A percentile compares a stretch with the other conserved stretches of the same genome.
Evolutionary conservation across 2,113 vertebrate genomes (phyloP).

Genomic region (Lota lota): DNA sequence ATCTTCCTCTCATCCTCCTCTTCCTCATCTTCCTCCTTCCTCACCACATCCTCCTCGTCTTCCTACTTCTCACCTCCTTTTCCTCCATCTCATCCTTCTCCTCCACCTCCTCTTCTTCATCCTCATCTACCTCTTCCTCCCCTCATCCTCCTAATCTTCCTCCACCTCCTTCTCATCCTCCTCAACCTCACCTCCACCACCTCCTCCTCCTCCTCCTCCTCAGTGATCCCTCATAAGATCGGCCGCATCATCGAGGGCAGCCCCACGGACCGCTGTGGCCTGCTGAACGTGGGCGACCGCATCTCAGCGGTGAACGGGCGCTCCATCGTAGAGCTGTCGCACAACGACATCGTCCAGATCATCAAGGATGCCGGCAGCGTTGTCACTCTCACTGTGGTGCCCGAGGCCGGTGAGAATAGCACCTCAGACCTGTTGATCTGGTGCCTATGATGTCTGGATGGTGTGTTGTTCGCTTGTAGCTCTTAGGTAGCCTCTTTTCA

Average conservation of each 20-base stretch:
- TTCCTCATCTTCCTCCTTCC: not conserved
- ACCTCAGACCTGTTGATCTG: too few species aligned
- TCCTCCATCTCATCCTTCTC: too few species aligned
- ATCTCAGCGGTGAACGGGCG: slow-evolving; percentile 94
- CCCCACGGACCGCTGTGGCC: slow-evolving; percentile 91
- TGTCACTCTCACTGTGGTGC: slow-evolving; percentile 90
- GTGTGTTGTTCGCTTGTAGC: too few species aligned
- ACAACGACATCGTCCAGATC: slow-evolving; percentile 93
- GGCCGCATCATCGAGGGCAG: slow-evolving; percentile 95
- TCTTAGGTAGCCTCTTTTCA: too few species aligned
- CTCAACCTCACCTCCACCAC: not conserved
- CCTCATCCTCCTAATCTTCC: too few species aligned
- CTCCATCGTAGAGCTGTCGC: slow-evolving; percentile 90
- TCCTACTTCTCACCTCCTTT: too few species aligned
- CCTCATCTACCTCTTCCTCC: not conserved
- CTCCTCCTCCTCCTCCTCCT: slow-evolving; percentile 19
- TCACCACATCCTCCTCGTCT: not conserved
- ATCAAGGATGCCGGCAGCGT: slow-evolving; percentile 92
- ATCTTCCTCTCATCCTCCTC: too few species aligned
- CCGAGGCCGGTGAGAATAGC: slow-evolving; percentile 83
- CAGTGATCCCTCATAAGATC: slow-evolving; percentile 98
- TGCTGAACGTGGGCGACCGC: slow-evolving; percentile 90
- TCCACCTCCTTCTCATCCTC: not conserved
- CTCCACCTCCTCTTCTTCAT: not conserved
- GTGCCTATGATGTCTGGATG: too few species aligned